Percentiles rank a stretch among this genome's conserved stretches.
phyloP scores from a whole-genome alignment of 2,113 vertebrate species.

The Nesospiza acunhae region DNA sequence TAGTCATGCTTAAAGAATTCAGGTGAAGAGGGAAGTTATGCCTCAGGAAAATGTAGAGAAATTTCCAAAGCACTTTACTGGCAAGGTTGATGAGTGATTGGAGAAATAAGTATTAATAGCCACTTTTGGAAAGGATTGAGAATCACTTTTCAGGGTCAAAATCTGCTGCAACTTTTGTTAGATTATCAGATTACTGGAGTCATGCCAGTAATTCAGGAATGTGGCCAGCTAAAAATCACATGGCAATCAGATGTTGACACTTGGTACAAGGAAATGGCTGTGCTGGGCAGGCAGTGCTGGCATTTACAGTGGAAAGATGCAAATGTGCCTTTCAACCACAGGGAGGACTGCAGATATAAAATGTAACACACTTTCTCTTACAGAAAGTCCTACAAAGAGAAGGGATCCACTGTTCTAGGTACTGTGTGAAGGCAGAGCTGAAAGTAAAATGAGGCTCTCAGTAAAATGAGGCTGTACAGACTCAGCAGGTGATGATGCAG shows the following conservation, averaged over 20 bases:
- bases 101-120: neutral
- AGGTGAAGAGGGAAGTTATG: neutral
- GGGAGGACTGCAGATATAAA: neutral
- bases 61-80: neutral
- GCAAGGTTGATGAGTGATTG: neutral
- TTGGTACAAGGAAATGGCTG: neutral
- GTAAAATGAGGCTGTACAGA: neutral
- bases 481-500: neutral
- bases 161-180: neutral
- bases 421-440: neutral
- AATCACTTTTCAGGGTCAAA: neutral
- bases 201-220: neutral
- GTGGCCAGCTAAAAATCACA: neutral
- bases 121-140: neutral
- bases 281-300: neutral
- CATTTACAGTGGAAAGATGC: neutral
- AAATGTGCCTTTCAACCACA: neutral
- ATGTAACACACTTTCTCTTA: neutral
- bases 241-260: neutral
- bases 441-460: neutral
- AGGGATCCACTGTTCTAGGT: neutral
- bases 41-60: neutral
- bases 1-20: conserved; percentile 17
- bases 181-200: neutral
- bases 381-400: neutral